Evolutionary conservation across 2,888 invertebrate species (phyloP).

Genomic region (Phalangium opilio): DNA sequence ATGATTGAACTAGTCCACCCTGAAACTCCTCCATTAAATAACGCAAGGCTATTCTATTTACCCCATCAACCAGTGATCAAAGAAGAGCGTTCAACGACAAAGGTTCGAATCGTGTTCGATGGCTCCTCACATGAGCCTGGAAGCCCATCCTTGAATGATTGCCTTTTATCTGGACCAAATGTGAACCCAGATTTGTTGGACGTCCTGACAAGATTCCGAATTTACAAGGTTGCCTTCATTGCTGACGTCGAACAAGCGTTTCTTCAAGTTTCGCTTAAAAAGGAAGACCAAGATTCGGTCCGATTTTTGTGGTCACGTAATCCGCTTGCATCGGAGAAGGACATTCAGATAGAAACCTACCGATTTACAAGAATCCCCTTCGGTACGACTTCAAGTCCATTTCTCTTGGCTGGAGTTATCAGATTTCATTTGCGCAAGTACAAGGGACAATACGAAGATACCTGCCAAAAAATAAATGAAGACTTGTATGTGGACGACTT

Average conservation of each 20-base stretch:
- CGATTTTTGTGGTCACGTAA: slow-evolving; percentile 6
- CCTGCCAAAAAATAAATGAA: background rate
- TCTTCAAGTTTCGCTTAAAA: slow-evolving; percentile 3
- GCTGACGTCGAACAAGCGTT: slow-evolving; percentile 11
- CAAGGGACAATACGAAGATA: background rate
- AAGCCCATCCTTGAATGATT: slow-evolving; percentile 6
- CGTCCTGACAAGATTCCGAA: slow-evolving; percentile 10
- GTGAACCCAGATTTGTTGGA: slow-evolving; percentile 2
- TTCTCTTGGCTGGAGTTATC: slow-evolving; percentile 1
- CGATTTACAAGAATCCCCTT: slow-evolving; percentile 1
- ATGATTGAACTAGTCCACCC: no score
- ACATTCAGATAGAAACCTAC: no score
- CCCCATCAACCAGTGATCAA: no score
- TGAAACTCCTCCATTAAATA: no score
- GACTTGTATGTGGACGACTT: slow-evolving; percentile 4
- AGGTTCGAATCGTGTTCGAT: slow-evolving; percentile 6
- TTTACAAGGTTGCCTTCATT: slow-evolving; percentile 7
- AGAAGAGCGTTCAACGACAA: no score
- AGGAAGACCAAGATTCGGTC: slow-evolving; percentile 5
- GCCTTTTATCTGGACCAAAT: slow-evolving; percentile 4
- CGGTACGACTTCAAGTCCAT: slow-evolving; percentile 2
- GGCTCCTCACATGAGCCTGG: slow-evolving; percentile 6
- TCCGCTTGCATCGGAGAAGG: background rate
- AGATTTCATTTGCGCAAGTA: slow-evolving; percentile 2
- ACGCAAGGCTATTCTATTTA: no score